phyloP scores from a whole-genome alignment of 2,797 vertebrate genomes.

The Loriculus beryllinus region DNA sequence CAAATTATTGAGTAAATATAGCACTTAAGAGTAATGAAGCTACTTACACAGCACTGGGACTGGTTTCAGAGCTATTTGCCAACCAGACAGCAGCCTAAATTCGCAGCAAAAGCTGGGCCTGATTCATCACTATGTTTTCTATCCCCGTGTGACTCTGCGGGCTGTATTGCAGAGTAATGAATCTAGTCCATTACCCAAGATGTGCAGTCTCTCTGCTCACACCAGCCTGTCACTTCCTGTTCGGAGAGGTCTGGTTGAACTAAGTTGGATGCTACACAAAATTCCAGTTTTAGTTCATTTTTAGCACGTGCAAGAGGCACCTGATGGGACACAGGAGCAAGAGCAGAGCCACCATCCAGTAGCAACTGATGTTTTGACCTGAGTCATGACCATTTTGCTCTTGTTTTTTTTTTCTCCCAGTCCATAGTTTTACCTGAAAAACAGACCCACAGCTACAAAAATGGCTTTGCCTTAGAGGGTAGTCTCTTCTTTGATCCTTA shows the following conservation, averaged over 20 bases:
- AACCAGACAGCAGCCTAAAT: constrained; percentile 31
- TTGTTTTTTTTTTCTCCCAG: neutral
- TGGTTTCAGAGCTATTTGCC: constrained; percentile 38
- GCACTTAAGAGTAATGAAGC: constrained; percentile 44
- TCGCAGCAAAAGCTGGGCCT: neutral
- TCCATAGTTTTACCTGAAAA: neutral
- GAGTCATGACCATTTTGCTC: neutral
- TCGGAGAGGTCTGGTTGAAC: neutral
- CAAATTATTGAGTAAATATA: constrained; percentile 51
- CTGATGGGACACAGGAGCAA: neutral
- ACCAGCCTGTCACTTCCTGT: neutral
- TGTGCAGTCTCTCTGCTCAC: neutral
- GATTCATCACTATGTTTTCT: constrained; percentile 19
- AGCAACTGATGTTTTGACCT: neutral
- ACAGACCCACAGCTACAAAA: neutral
- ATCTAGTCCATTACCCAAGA: neutral
- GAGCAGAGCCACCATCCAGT: neutral
- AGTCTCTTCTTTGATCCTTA: neutral
- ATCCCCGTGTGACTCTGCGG: neutral
- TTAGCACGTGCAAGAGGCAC: neutral
- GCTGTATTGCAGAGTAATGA: constrained; percentile 1
- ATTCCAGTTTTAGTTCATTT: neutral
- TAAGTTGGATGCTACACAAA: neutral
- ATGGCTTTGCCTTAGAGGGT: neutral
- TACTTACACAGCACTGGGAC: neutral